phyloP scores from a whole-genome alignment of 2,888 invertebrate species.

The Schizotus pectinicornis region DNA sequence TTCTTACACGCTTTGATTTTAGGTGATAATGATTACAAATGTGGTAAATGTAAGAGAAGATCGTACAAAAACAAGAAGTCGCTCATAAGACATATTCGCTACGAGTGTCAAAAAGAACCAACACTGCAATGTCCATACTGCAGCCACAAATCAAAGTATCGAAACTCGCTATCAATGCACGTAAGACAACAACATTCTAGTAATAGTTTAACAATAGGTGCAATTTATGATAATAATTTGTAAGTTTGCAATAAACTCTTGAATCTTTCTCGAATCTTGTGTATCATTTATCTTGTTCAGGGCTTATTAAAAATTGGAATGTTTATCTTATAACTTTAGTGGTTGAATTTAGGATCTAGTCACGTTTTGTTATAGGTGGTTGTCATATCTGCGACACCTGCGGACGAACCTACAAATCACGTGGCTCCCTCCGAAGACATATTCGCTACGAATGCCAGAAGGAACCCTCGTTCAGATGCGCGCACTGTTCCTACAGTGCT shows the following conservation, averaged over 20 bases:
- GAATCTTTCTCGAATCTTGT: too few species aligned
- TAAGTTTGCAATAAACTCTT: too few species aligned
- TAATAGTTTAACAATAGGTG: too few species aligned
- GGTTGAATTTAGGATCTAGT: too few species aligned
- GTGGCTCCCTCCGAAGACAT: constrained; percentile 60
- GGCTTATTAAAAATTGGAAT: too few species aligned
- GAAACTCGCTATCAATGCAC: too few species aligned
- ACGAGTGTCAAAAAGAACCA: constrained; percentile 42
- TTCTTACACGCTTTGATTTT: neutral
- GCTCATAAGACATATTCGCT: constrained; percentile 54
- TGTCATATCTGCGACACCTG: constrained; percentile 65
- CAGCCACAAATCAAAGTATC: constrained; percentile 50
- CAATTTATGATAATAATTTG: too few species aligned
- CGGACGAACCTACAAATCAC: constrained; percentile 75
- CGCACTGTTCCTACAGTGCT: constrained; percentile 48
- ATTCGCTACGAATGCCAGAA: constrained; percentile 56
- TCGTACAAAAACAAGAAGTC: constrained; percentile 75
- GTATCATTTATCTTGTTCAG: too few species aligned
- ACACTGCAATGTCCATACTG: constrained; percentile 42
- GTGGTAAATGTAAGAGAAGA: constrained; percentile 72
- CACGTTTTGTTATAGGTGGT: neutral
- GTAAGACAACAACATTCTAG: too few species aligned
- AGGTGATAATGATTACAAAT: neutral
- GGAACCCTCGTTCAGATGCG: constrained; percentile 42
- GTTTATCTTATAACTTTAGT: too few species aligned